Conservation (phyloP, 2,797 vertebrate species). For the Gobionotothen gibberifrons region DNA sequence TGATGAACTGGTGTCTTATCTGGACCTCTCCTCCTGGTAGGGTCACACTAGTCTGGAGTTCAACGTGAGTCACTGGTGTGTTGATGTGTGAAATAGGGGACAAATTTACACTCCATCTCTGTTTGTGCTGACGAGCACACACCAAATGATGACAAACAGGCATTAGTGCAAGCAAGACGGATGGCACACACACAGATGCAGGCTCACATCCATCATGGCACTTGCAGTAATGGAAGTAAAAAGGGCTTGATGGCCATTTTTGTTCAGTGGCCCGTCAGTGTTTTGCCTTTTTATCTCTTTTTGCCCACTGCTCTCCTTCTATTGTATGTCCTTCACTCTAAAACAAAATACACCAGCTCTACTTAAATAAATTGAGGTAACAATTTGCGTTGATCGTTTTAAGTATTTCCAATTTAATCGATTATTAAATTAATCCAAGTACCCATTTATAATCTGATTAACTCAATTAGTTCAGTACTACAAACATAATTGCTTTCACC, state of each 20-base stretch:
- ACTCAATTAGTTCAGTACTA: too few species aligned
- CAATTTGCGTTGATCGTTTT: too few species aligned
- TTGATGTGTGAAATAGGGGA: neutral
- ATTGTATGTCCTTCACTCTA: neutral
- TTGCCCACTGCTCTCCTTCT: neutral
- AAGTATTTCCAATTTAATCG: too few species aligned
- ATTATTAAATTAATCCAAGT: too few species aligned
- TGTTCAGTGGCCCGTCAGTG: constrained; percentile 26
- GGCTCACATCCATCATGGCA: constrained; percentile 38
- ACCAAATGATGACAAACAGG: constrained; percentile 13
- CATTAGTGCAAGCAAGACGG: constrained; percentile 4
- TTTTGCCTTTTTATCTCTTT: constrained; percentile 2
- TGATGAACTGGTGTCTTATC: neutral
- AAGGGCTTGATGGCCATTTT: constrained; percentile 29
- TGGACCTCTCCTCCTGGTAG: neutral
- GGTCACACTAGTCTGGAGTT: neutral
- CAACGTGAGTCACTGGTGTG: neutral
- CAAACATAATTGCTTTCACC: too few species aligned
- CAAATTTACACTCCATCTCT: neutral
- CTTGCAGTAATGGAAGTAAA: constrained; percentile 43
- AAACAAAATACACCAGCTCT: too few species aligned
- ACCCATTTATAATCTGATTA: too few species aligned
- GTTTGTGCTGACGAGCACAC: neutral
- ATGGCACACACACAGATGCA: constrained; percentile 3
- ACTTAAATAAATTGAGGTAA: too few species aligned